Evolutionary conservation across 2,888 invertebrate species (phyloP).

Genomic region (Galerucella calmariensis): DNA sequence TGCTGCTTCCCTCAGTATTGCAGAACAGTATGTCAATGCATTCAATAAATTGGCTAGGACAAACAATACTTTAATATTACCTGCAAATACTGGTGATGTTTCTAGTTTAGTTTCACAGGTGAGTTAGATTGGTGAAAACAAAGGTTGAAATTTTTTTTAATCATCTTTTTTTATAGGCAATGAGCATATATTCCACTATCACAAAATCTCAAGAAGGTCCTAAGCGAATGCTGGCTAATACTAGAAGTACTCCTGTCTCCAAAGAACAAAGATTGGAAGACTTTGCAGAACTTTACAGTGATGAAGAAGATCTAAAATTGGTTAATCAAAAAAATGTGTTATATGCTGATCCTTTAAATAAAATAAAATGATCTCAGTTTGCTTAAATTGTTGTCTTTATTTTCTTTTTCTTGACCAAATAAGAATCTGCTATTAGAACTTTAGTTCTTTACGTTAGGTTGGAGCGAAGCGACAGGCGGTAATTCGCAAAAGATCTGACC

Average conservation of each 20-base stretch:
- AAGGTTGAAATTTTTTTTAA: neutral
- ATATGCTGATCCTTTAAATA: slow-evolving; percentile 23
- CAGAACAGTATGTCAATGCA: slow-evolving; percentile 95
- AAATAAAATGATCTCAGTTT: slow-evolving; percentile 17
- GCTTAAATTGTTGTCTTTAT: neutral
- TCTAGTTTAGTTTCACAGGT: slow-evolving; percentile 85
- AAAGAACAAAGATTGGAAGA: slow-evolving; percentile 50
- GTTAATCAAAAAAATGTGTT: slow-evolving; percentile 46
- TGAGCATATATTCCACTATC: slow-evolving; percentile 73
- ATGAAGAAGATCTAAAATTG: slow-evolving; percentile 59
- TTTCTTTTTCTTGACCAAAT: too few species aligned
- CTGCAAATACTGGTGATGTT: slow-evolving; percentile 88
- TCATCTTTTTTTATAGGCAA: slow-evolving; percentile 66
- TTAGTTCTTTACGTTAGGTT: too few species aligned
- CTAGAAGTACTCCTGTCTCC: slow-evolving; percentile 40
- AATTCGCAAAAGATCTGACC: too few species aligned
- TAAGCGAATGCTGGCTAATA: slow-evolving; percentile 23
- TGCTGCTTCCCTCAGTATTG: slow-evolving; percentile 92
- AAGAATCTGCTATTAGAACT: too few species aligned
- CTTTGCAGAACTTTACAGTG: slow-evolving; percentile 63
- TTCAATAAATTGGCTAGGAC: slow-evolving; percentile 93
- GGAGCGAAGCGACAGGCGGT: too few species aligned
- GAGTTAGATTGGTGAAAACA: slow-evolving; percentile 43
- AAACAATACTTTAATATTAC: slow-evolving; percentile 94
- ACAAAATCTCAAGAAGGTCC: slow-evolving; percentile 56